A percentile compares a stretch with the other conserved stretches of the same genome.
phyloP scores from a whole-genome alignment of 2,888 invertebrate species.

The Rhingia campestris region DNA sequence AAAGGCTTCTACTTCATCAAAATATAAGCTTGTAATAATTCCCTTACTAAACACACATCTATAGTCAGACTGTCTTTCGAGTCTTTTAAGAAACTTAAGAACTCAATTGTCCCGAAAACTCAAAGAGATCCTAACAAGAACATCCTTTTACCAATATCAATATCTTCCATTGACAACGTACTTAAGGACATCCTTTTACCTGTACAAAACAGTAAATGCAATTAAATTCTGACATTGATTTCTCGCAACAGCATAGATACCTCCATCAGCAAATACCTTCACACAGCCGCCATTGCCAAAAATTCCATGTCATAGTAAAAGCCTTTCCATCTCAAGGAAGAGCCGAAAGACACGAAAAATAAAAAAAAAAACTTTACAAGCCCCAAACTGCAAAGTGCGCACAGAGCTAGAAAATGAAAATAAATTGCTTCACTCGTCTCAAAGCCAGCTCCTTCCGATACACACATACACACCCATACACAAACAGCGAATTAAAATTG shows the following conservation, averaged over 20 bases:
- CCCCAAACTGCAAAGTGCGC: slow-evolving; percentile 7
- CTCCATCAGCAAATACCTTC: slow-evolving; percentile 29
- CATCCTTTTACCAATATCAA: neutral
- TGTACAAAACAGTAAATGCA: slow-evolving; percentile 24
- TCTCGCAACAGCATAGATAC: slow-evolving; percentile 5
- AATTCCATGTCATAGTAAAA: slow-evolving; percentile 40
- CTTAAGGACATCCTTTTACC: slow-evolving; percentile 10
- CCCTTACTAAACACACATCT: no score
- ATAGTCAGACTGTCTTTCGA: no score
- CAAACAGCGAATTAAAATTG: slow-evolving; percentile 57
- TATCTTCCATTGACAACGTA: slow-evolving; percentile 1
- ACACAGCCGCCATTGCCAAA: slow-evolving; percentile 16
- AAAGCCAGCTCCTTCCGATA: slow-evolving; percentile 10
- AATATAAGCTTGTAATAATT: no score
- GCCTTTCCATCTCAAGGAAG: neutral
- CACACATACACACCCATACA: slow-evolving; percentile 21
- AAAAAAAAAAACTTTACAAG: slow-evolving; percentile 25
- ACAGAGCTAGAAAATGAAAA: slow-evolving; percentile 62
- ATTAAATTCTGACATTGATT: slow-evolving; percentile 56
- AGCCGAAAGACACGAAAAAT: neutral
- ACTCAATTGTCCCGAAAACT: no score
- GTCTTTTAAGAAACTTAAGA: no score
- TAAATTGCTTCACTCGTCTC: slow-evolving; percentile 43
- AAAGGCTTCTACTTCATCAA: no score
- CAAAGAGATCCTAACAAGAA: no score